Evolutionary conservation across 92 coral and sea anemone genomes (phyloP), one percentile per base, ranked within the genome.

Genomic region (Epizoanthus scotinus): DNA sequence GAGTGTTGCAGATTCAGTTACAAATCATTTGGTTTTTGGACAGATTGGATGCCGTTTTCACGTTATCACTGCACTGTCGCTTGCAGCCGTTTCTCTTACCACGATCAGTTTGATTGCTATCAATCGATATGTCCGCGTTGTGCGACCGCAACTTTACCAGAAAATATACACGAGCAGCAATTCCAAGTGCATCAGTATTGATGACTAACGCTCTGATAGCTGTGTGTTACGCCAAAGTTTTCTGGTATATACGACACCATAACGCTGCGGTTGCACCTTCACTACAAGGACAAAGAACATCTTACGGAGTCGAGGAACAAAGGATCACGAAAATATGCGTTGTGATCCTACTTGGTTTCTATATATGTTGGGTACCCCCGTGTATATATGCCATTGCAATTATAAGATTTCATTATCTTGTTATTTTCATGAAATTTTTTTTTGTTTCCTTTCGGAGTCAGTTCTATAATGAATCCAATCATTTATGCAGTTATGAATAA

Each of bases 401-500:
- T 6, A 22, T 2, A n/a, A 42, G 9, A 7, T 36, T 1, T 70
- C 6, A 31, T 7, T 70, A 7, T 57, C 3, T 70, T 8, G 19
- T 2, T 70, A 1, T 18, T 21, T 70, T 6, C 60, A 12, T 70
- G 0, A 58, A 42, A 8, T 36, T 70, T 47, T 18, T 47, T 18
- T 20, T 70, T 47, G 2, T 70, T 1, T 47, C 75, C 75, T 22
- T 47, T 70, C 6, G 75, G 59, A 70, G 4, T 70, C 47, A 70
- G 75, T 49, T 22, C 3, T 47, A 36, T 47, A 1, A 47, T 47
- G n/a, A 49, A 70, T 40, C 75, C 75, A 20, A 42, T 70, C 36
- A 47, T 70, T 44, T 70, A 70, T n/a, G 73, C 73, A 19, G 73
- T 68, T 68, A 68, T 68, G 73, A 68, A 55, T 27, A 68, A 36